Evolutionary conservation across 2,113 vertebrate genomes (phyloP).

Genomic region (Pelodiscus sinensis): DNA sequence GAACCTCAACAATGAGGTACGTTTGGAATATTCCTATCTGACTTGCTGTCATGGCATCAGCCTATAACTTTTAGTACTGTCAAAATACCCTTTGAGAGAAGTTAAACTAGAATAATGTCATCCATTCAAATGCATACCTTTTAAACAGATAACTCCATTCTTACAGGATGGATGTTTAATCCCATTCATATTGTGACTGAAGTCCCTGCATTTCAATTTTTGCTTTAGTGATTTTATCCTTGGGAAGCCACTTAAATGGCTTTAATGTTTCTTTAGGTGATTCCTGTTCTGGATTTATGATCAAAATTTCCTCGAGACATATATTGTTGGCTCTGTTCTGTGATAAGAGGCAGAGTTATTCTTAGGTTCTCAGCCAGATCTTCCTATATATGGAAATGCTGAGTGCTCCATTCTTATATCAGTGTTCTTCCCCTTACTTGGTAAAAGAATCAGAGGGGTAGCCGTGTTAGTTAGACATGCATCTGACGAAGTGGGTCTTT

Average conservation of each 20-base stretch:
- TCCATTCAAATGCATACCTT: background rate
- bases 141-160: slow-evolving; percentile 20
- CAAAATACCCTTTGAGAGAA: background rate
- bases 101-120: slow-evolving; percentile 14
- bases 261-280: slow-evolving; percentile 11
- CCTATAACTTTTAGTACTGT: slow-evolving; percentile 14
- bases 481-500: too few species aligned
- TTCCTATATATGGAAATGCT: background rate
- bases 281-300: slow-evolving; percentile 3
- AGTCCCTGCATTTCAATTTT: slow-evolving; percentile 4
- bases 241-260: background rate
- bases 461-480: too few species aligned
- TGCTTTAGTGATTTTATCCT: slow-evolving; percentile 11
- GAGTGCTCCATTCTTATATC: background rate
- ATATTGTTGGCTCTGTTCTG: background rate
- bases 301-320: slow-evolving; percentile 1
- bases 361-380: slow-evolving; percentile 2
- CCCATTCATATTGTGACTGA: background rate
- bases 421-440: background rate
- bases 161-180: slow-evolving; percentile 31
- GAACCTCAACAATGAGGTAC: background rate
- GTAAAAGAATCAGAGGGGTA: too few species aligned
- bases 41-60: background rate
- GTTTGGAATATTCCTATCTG: background rate
- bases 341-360: slow-evolving; percentile 6